phyloP scores from a whole-genome alignment of 2,888 invertebrate genomes.

The Philaethria dido region DNA sequence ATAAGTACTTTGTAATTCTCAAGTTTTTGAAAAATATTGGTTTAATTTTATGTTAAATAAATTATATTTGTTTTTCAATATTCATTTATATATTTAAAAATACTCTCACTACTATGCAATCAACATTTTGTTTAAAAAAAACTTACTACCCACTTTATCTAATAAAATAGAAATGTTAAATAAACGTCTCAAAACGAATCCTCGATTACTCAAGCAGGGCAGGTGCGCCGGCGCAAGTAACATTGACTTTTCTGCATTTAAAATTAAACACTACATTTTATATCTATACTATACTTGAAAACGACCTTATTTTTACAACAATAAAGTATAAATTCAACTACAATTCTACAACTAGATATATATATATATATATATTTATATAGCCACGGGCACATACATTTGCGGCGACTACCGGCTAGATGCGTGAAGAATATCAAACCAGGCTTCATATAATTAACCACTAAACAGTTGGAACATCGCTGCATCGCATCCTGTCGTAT shows the following conservation, averaged over 20 bases:
- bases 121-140: too few relatives aligned
- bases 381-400: slow-evolving; percentile 47
- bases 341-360: too few relatives aligned
- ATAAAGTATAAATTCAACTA: slow-evolving; percentile 28
- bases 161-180: slow-evolving; percentile 39
- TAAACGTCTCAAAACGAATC: slow-evolving; percentile 40
- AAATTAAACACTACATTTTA: slow-evolving; percentile 47
- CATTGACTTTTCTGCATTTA: slow-evolving; percentile 48
- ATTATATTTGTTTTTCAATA: too few relatives aligned
- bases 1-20: too few relatives aligned
- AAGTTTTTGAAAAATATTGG: too few relatives aligned
- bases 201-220: slow-evolving; percentile 63
- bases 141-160: slow-evolving; percentile 18
- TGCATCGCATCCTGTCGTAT: slow-evolving; percentile 51
- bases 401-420: slow-evolving; percentile 57
- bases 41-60: too few relatives aligned
- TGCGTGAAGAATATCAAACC: slow-evolving; percentile 66
- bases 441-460: slow-evolving; percentile 51
- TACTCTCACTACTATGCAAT: too few relatives aligned
- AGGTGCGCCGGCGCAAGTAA: slow-evolving; percentile 57
- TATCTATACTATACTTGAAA: slow-evolving; percentile 20
- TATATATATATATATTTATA: background rate
- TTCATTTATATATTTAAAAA: too few relatives aligned
- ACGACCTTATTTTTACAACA: slow-evolving; percentile 8
- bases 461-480: slow-evolving; percentile 49